phyloP scores from a whole-genome alignment of 2,113 vertebrate genomes.

The Labeo catla region DNA sequence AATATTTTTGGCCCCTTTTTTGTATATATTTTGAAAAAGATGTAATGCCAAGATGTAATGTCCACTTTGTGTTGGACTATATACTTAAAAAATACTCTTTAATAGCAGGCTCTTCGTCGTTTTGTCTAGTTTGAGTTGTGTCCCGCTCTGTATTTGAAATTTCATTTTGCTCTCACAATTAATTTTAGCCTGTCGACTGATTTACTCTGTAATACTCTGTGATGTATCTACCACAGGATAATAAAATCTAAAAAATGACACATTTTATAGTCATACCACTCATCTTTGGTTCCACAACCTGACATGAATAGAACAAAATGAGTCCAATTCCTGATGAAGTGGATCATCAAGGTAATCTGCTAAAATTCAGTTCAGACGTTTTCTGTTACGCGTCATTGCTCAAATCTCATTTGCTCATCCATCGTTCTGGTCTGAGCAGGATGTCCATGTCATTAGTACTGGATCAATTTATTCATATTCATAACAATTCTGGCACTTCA shows the following conservation, averaged over 20 bases:
- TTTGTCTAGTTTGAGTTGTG: neutral
- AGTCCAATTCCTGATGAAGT: neutral
- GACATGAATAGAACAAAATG: constrained; percentile 12
- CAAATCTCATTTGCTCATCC: neutral
- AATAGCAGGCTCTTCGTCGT: neutral
- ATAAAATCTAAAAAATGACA: neutral
- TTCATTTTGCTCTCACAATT: neutral
- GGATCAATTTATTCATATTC: neutral
- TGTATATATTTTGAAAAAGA: too few relatives aligned
- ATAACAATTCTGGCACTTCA: neutral
- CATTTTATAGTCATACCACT: neutral
- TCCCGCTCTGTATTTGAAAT: too few relatives aligned
- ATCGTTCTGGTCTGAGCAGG: neutral
- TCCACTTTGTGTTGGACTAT: neutral
- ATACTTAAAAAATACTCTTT: neutral
- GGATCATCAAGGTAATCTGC: neutral
- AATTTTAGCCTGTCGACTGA: neutral
- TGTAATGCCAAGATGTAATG: neutral
- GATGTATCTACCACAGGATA: neutral
- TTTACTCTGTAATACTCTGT: neutral
- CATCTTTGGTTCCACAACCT: neutral
- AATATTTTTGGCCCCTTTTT: too few relatives aligned
- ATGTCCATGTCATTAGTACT: neutral
- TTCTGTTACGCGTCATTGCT: neutral
- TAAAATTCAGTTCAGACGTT: neutral